Evolutionary conservation across 2,113 vertebrate species (phyloP).

Genomic region (Atrichornis clamosus): DNA sequence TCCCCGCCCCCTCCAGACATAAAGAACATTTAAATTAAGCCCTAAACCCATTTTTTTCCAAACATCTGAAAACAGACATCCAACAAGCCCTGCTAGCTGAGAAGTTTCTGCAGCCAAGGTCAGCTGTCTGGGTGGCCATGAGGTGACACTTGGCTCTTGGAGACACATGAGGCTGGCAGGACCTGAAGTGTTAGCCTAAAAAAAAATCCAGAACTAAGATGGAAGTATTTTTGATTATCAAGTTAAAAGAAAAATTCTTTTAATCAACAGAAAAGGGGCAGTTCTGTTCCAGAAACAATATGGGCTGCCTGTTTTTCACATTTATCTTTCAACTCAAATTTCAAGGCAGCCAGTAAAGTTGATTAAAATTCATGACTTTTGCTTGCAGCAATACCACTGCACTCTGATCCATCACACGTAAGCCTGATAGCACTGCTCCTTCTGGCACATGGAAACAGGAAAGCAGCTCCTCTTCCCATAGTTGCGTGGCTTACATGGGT

Average conservation of each 20-base stretch:
- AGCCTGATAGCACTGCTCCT: neutral
- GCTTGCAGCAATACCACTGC: conserved; percentile 20
- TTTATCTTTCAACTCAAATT: conserved; percentile 61
- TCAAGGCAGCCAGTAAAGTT: conserved; percentile 51
- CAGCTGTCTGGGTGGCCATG: neutral
- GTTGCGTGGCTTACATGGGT: neutral
- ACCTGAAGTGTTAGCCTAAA: neutral
- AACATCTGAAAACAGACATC: neutral
- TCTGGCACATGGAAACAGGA: neutral
- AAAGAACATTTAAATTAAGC: neutral
- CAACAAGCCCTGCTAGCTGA: fast-evolving
- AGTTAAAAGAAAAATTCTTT: conserved; percentile 26
- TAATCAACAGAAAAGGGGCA: conserved; percentile 43
- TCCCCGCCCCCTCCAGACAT: neutral
- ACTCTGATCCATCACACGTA: conserved; percentile 10
- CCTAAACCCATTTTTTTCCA: neutral
- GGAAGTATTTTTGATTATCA: conserved; percentile 31
- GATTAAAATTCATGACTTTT: conserved; percentile 53
- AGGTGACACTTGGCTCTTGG: neutral
- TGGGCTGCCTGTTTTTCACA: conserved; percentile 43
- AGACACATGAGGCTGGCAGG: neutral
- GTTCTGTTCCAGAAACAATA: conserved; percentile 48
- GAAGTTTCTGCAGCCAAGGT: neutral
- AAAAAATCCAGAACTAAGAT: neutral
- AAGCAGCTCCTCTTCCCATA: neutral